These are phyloP conservation scores for Microcebus lehilahytsara DNA, from an alignment of 2,113 vertebrate genomes.

Conservation along the genomic window DNA sequence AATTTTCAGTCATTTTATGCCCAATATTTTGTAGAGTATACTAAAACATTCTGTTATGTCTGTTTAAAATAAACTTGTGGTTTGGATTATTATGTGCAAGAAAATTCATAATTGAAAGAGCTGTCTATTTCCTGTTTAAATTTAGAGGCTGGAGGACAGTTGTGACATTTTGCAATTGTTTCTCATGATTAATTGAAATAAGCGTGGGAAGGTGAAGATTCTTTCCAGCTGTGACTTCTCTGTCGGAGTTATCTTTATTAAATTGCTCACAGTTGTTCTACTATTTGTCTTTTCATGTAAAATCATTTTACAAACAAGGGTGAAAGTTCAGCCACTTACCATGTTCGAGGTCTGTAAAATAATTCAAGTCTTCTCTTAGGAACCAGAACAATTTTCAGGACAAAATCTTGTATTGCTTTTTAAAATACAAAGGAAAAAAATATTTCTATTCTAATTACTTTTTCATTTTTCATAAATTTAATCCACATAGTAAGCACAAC, in stretches of 20 bases:
- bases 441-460: not conserved
- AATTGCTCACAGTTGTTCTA: slow-evolving; percentile 41
- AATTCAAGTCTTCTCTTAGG: not conserved
- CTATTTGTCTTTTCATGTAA: slow-evolving; percentile 54
- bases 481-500: not conserved
- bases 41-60: slow-evolving; percentile 9
- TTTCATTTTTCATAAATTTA: not conserved
- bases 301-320: slow-evolving; percentile 59
- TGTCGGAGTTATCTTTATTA: slow-evolving; percentile 48
- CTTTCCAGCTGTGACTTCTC: slow-evolving; percentile 57
- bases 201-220: slow-evolving; percentile 2
- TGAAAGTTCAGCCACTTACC: slow-evolving; percentile 23
- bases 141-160: slow-evolving; percentile 51
- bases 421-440: not conserved
- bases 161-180: slow-evolving; percentile 61
- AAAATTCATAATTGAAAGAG: slow-evolving; percentile 30
- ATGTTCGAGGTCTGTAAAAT: not conserved
- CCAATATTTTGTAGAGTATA: not conserved
- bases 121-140: slow-evolving; percentile 19
- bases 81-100: slow-evolving; percentile 24
- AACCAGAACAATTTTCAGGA: not conserved
- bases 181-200: slow-evolving; percentile 66
- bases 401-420: not conserved
- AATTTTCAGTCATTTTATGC: not conserved
- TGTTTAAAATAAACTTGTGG: not conserved